Conservation (phyloP, 2,888 invertebrate genomes). For the Trilocha varians region DNA sequence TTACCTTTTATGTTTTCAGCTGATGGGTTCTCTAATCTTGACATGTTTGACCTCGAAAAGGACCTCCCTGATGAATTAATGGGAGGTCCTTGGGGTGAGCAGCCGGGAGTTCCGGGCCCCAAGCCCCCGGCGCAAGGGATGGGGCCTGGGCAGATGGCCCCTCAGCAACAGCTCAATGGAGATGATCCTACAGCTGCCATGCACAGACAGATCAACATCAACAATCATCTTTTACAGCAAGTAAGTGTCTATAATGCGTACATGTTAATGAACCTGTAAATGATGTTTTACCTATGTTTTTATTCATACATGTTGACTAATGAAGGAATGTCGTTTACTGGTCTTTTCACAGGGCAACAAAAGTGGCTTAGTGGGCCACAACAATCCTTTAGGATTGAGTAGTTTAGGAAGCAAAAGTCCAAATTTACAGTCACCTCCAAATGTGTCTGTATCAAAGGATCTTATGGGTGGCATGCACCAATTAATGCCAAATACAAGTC, state of each 20-base stretch:
- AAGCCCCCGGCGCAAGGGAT: constrained; percentile 89
- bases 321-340: constrained; percentile 51
- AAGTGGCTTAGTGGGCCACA: constrained; percentile 78
- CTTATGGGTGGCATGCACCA: constrained; percentile 81
- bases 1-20: constrained; percentile 16
- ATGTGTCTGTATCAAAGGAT: constrained; percentile 86
- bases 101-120: constrained; percentile 74
- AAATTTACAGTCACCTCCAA: constrained; percentile 88
- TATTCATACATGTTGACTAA: constrained; percentile 25
- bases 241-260: constrained; percentile 53
- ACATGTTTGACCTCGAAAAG: constrained; percentile 92
- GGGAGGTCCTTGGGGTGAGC: constrained; percentile 84
- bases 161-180: constrained; percentile 78
- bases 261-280: not conserved
- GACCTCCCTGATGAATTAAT: constrained; percentile 93
- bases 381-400: constrained; percentile 82
- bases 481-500: constrained; percentile 83
- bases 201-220: constrained; percentile 75
- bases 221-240: constrained; percentile 81
- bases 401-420: constrained; percentile 87
- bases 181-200: constrained; percentile 76
- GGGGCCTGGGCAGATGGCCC: constrained; percentile 77
- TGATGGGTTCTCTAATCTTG: constrained; percentile 88
- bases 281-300: not conserved
- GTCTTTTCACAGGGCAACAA: constrained; percentile 78